phyloP scores from a whole-genome alignment of 1,140 invertebrate genomes.

The Drosophila lacertosa region DNA sequence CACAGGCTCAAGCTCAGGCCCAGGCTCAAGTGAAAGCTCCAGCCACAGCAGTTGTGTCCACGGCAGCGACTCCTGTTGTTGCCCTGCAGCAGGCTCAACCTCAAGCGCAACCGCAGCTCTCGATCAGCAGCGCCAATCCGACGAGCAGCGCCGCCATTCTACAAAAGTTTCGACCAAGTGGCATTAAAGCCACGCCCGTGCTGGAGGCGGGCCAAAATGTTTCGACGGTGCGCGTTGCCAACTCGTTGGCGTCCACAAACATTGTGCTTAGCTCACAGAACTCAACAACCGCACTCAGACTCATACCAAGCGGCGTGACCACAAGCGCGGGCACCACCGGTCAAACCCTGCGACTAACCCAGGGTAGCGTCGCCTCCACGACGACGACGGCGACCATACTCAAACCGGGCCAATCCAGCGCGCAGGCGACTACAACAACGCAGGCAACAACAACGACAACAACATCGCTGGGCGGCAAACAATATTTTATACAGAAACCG shows the following conservation, averaged over 20 bases:
- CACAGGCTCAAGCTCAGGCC: neutral
- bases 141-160: constrained; percentile 27
- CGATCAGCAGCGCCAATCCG: constrained; percentile 48
- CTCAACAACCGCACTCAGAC: constrained; percentile 44
- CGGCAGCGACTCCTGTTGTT: neutral
- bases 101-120: constrained; percentile 67
- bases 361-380: too few species aligned
- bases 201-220: constrained; percentile 24
- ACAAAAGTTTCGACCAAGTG: constrained; percentile 65
- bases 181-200: too few species aligned
- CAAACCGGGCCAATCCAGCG: constrained; percentile 41
- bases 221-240: constrained; percentile 53
- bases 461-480: constrained; percentile 73
- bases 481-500: constrained; percentile 81
- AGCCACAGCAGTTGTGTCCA: neutral
- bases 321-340: constrained; percentile 17
- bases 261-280: constrained; percentile 52
- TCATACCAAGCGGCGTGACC: constrained; percentile 52
- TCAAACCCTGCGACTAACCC: constrained; percentile 64
- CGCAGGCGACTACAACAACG: constrained; percentile 15
- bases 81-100: constrained; percentile 34
- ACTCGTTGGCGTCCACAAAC: constrained; percentile 31
- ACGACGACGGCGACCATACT: constrained; percentile 59
- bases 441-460: constrained; percentile 27
- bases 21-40: constrained; percentile 1